A percentile compares a stretch with the other conserved stretches of the same genome.
These are phyloP conservation scores for Mastomys coucha DNA, from an alignment of 2,113 vertebrate species.

Conservation along the genomic window DNA sequence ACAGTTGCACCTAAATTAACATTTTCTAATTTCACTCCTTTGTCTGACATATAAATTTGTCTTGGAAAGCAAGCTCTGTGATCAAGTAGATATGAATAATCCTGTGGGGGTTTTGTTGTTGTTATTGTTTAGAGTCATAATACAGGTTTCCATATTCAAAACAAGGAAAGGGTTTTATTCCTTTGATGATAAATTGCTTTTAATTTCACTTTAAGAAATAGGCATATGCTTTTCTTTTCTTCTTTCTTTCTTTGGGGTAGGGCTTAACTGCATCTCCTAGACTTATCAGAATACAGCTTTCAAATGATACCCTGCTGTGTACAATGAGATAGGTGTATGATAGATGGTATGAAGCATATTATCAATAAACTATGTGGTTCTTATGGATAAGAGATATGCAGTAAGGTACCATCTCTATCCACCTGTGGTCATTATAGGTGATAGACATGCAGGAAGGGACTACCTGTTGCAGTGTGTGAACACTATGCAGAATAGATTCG, in stretches of 20 bases:
- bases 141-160: not conserved
- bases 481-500: not conserved
- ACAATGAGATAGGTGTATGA: not conserved
- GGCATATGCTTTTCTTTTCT: not conserved
- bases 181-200: slow-evolving; percentile 15
- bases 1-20: not conserved
- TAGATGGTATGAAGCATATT: not conserved
- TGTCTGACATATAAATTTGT: not conserved
- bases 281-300: not conserved
- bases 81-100: not conserved
- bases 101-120: not conserved
- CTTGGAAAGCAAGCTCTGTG: slow-evolving; percentile 13
- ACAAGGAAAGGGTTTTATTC: not conserved
- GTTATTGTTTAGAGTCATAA: not conserved
- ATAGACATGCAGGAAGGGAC: not conserved
- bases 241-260: not conserved
- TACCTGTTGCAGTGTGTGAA: not conserved
- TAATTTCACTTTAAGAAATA: slow-evolving; percentile 21
- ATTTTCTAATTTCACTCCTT: slow-evolving; percentile 27
- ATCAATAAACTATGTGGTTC: not conserved
- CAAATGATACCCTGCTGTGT: not conserved
- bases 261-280: not conserved
- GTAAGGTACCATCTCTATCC: not conserved
- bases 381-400: not conserved
- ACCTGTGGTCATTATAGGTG: not conserved